A percentile compares a stretch with the other conserved stretches of the same genome.
These are phyloP conservation scores for Meles meles DNA, from an alignment of 2,113 vertebrate species.

Conservation along the genomic window DNA sequence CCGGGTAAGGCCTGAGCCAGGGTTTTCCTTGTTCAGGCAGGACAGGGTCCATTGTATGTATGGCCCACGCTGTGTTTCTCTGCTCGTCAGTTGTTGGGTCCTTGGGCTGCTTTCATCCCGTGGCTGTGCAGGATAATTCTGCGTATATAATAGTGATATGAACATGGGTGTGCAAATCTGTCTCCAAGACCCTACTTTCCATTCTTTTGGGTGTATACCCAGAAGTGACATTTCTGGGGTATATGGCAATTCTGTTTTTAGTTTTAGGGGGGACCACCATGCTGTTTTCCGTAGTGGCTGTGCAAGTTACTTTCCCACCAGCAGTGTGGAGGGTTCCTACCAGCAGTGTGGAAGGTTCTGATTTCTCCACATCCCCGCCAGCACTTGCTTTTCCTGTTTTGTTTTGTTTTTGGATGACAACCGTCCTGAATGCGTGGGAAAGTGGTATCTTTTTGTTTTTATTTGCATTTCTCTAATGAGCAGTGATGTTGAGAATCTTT, in stretches of 20 bases:
- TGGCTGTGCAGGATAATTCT: background rate
- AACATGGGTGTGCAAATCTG: background rate
- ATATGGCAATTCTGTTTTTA: conserved; percentile 1
- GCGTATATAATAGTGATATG: background rate
- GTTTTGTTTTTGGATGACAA: background rate
- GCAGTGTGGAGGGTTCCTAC: background rate
- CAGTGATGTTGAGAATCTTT: background rate
- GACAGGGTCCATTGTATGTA: background rate
- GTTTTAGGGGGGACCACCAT: background rate
- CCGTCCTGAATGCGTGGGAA: background rate
- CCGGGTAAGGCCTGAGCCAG: background rate
- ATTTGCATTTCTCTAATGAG: background rate
- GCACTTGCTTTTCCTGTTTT: background rate
- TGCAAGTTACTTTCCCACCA: background rate
- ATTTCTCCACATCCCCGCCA: background rate
- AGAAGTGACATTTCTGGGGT: background rate
- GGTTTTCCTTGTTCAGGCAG: background rate
- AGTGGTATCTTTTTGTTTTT: background rate
- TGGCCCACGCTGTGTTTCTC: background rate
- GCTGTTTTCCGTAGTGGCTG: background rate
- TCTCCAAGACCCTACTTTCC: background rate
- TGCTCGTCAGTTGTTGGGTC: background rate
- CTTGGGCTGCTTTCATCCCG: background rate
- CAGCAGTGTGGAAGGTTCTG: background rate
- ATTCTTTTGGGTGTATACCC: background rate